Evolutionary conservation across 2,888 invertebrate genomes (phyloP).

Genomic region (Pheosia tremula): DNA sequence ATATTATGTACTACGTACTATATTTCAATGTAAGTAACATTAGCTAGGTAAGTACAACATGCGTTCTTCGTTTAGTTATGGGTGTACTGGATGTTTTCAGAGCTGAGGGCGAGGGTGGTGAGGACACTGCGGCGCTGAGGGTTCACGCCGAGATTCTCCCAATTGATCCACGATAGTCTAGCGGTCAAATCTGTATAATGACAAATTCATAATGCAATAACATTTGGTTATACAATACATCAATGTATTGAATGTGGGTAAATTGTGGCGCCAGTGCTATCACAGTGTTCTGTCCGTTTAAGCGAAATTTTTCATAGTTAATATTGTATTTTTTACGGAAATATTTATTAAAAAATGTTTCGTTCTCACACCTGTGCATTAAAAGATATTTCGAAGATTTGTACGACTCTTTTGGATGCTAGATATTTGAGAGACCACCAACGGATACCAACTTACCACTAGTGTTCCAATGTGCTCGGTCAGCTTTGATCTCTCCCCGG

Average conservation of each 20-base stretch:
- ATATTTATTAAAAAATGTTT: too few species aligned
- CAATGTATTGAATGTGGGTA: too few species aligned
- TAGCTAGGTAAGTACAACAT: background rate
- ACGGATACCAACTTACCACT: conserved; percentile 86
- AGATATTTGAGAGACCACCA: too few species aligned
- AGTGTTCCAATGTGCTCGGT: conserved; percentile 97
- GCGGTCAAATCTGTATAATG: conserved; percentile 95
- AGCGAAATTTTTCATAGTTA: too few species aligned
- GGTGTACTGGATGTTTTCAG: conserved; percentile 85
- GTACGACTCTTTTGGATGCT: too few species aligned
- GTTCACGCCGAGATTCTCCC: conserved; percentile 98
- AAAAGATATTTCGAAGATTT: too few species aligned
- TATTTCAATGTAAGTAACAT: background rate
- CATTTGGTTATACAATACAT: too few species aligned
- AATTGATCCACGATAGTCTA: conserved; percentile 98
- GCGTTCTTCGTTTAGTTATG: conserved; percentile 56
- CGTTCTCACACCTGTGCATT: too few species aligned
- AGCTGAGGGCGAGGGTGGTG: conserved; percentile 91
- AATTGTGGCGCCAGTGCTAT: too few species aligned
- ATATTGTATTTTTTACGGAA: too few species aligned
- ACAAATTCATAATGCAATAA: background rate
- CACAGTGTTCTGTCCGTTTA: too few species aligned
- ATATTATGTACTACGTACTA: background rate
- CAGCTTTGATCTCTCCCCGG: conserved; percentile 94
- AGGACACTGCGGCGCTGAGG: conserved; percentile 93